These are phyloP conservation scores for Oceanodroma tethys DNA, from an alignment of 2,113 vertebrate species.

Conservation along the genomic window DNA sequence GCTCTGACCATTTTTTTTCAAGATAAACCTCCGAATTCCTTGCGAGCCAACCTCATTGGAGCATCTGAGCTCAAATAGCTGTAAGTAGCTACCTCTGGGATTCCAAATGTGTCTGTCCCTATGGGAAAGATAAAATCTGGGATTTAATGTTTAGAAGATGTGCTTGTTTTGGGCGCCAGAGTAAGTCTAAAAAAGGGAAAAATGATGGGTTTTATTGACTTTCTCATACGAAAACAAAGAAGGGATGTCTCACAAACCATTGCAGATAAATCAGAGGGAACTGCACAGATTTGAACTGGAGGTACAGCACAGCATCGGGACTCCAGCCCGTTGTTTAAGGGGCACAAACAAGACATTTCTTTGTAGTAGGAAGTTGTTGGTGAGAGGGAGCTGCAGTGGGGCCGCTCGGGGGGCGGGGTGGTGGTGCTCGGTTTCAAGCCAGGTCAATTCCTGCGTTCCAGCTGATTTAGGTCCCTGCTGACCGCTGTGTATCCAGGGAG, in stretches of 20 bases:
- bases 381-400: neutral
- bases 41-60: neutral
- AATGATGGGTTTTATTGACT: neutral
- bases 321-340: neutral
- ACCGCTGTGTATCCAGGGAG: neutral
- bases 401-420: neutral
- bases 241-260: neutral
- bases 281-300: neutral
- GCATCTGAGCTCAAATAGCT: neutral
- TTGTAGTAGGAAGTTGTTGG: neutral
- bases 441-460: neutral
- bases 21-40: neutral
- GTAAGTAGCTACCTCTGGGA: neutral
- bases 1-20: neutral
- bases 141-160: neutral
- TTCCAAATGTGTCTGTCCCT: neutral
- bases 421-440: neutral
- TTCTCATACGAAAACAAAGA: neutral
- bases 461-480: neutral
- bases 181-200: neutral
- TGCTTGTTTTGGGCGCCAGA: neutral
- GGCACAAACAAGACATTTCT: neutral
- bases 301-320: neutral
- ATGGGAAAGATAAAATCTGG: neutral
- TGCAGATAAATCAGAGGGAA: neutral